phyloP scores from a whole-genome alignment of 2,797 vertebrate genomes.

The Cossypha heuglini region DNA sequence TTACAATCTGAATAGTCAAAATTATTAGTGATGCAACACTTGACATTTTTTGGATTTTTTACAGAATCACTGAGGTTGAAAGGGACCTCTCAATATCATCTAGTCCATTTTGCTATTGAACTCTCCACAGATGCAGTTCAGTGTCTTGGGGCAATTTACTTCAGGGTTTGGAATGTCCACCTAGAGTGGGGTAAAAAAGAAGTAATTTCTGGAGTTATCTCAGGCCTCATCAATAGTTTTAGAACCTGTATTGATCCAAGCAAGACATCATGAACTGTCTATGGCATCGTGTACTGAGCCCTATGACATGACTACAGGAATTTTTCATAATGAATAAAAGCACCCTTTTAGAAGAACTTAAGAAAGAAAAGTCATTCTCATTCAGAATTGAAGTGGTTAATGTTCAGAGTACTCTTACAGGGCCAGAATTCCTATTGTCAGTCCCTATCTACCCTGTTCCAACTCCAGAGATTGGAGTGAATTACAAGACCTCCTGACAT shows the following conservation, averaged over 20 bases:
- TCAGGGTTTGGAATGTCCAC: background rate
- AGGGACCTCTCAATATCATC: background rate
- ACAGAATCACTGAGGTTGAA: background rate
- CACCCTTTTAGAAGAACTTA: background rate
- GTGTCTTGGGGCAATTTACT: background rate
- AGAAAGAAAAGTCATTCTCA: background rate
- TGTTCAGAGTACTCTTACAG: background rate
- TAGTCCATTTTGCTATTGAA: background rate
- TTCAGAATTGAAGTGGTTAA: background rate
- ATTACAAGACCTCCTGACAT: background rate
- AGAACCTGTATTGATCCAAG: background rate
- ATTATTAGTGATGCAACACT: background rate
- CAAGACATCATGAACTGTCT: background rate
- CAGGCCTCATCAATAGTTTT: background rate
- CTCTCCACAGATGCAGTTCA: background rate
- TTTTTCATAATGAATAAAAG: background rate
- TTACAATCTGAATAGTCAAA: background rate
- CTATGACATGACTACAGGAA: background rate
- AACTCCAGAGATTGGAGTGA: background rate
- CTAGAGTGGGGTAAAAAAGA: background rate
- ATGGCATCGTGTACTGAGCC: background rate
- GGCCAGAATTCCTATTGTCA: background rate
- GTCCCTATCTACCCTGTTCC: background rate
- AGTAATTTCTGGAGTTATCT: background rate
- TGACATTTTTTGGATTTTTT: background rate